A percentile compares a stretch with the other conserved stretches of the same genome.
phyloP scores from a whole-genome alignment of 2,113 vertebrate species.

The Hippoglossus stenolepis region DNA sequence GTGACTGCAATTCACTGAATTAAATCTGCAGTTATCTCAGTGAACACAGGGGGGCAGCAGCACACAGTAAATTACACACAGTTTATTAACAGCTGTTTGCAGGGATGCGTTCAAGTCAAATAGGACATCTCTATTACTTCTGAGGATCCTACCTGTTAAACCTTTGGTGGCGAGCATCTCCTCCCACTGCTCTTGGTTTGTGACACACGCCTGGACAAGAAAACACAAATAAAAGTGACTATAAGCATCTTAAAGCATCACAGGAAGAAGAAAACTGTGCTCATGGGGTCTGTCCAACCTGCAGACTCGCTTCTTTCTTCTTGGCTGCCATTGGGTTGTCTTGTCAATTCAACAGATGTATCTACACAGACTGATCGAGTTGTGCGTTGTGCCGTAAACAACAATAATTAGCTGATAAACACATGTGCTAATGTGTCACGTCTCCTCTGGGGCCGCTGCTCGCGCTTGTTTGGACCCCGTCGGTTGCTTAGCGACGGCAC shows the following conservation, averaged over 20 bases:
- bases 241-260: background rate
- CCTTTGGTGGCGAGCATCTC: slow-evolving; percentile 89
- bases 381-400: too few species aligned
- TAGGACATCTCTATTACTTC: background rate
- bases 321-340: slow-evolving; percentile 78
- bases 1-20: background rate
- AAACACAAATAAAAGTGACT: background rate
- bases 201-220: slow-evolving; percentile 82
- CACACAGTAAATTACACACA: slow-evolving; percentile 29
- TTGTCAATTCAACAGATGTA: background rate
- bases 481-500: slow-evolving; percentile 72
- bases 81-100: background rate
- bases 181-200: slow-evolving; percentile 93
- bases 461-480: slow-evolving; percentile 58
- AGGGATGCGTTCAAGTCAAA: background rate
- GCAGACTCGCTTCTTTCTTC: slow-evolving; percentile 84
- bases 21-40: background rate
- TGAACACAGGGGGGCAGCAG: slow-evolving; percentile 70
- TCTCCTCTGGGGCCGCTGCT: background rate
- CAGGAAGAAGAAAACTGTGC: fast-evolving
- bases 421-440: background rate
- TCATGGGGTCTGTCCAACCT: slow-evolving; percentile 67
- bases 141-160: slow-evolving; percentile 85
- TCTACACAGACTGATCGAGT: background rate
- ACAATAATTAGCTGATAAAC: background rate